These are phyloP conservation scores for Trichopoda pennipes DNA, from an alignment of 2,888 invertebrate species.

Conservation along the genomic window DNA sequence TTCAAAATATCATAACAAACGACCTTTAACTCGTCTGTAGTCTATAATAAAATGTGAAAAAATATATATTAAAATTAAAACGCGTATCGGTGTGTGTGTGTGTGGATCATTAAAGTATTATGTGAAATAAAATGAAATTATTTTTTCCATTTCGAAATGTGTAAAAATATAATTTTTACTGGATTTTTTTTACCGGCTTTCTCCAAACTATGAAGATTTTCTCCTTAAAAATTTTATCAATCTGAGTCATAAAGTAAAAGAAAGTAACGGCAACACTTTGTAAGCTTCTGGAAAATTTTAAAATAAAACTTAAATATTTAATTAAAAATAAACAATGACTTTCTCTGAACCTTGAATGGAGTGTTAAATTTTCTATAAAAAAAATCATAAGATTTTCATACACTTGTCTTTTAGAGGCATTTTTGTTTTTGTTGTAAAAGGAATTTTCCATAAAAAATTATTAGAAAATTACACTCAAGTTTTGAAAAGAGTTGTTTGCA, in stretches of 20 bases:
- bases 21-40: not conserved
- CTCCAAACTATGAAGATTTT: conserved; percentile 4
- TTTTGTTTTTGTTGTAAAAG: too few relatives aligned
- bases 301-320: not conserved
- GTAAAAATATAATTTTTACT: not conserved
- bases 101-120: not conserved
- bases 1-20: not conserved
- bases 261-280: not conserved
- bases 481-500: not conserved
- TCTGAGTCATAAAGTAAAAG: conserved; percentile 4
- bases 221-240: not conserved
- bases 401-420: not conserved
- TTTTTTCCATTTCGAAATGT: not conserved
- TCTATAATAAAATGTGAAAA: not conserved
- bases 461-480: not conserved
- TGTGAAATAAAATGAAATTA: not conserved
- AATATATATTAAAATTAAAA: conserved; percentile 1
- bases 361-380: not conserved
- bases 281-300: too few relatives aligned
- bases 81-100: too few relatives aligned
- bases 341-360: conserved; percentile 1
- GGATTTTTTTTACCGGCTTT: not conserved
- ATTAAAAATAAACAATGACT: conserved; percentile 13
- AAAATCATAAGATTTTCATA: not conserved
- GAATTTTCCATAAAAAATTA: not conserved